These are phyloP conservation scores for Pholis gunnellus DNA, from an alignment of 2,113 vertebrate species.

Conservation along the genomic window DNA sequence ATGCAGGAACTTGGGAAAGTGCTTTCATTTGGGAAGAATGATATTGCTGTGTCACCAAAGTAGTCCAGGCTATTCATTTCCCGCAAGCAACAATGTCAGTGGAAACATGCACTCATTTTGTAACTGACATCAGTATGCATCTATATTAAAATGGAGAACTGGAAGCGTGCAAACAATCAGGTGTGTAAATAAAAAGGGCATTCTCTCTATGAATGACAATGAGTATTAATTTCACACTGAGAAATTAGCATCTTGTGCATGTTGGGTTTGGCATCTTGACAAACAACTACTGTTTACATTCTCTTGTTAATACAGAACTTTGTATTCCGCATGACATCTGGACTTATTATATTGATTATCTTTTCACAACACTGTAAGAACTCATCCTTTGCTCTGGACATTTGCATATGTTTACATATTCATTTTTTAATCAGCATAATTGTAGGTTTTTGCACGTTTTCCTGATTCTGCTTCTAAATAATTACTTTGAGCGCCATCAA, in stretches of 20 bases:
- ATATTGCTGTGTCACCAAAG: slow-evolving; percentile 58
- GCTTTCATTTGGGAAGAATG: slow-evolving; percentile 52
- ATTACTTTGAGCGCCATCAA: not conserved
- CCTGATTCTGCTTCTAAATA: not conserved
- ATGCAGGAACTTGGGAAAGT: slow-evolving; percentile 38
- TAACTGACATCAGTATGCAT: slow-evolving; percentile 21
- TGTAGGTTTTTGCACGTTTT: not conserved
- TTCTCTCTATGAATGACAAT: slow-evolving; percentile 19
- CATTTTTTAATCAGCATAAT: not conserved
- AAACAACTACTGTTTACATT: slow-evolving; percentile 28
- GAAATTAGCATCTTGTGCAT: slow-evolving; percentile 21
- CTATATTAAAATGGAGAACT: slow-evolving; percentile 24
- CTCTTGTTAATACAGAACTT: slow-evolving; percentile 1
- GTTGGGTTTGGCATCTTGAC: slow-evolving; percentile 32
- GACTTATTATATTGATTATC: not conserved
- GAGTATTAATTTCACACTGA: slow-evolving; percentile 25
- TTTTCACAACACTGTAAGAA: not conserved
- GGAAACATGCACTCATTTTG: slow-evolving; percentile 42
- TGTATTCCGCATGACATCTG: not conserved
- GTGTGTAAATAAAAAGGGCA: slow-evolving; percentile 7
- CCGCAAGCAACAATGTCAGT: slow-evolving; percentile 28
- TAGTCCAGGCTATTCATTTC: slow-evolving; percentile 49
- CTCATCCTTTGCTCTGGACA: not conserved
- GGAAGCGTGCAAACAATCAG: slow-evolving; percentile 1
- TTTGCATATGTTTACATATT: not conserved